Conservation (phyloP, 2,797 vertebrate species). For the Antrozous pallidus region DNA sequence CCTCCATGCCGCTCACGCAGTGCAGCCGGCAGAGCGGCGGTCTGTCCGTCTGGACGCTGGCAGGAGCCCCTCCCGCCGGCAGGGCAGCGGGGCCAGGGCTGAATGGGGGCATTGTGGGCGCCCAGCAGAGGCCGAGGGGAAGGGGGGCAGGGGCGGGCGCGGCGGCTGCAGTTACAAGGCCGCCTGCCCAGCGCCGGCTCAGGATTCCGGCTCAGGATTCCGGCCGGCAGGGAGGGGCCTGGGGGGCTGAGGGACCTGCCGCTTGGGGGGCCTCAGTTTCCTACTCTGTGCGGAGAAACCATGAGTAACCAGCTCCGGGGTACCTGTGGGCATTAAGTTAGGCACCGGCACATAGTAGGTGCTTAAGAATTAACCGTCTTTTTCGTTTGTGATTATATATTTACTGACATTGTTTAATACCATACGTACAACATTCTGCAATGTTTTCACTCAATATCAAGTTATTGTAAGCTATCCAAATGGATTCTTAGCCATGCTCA, state of each 20-base stretch:
- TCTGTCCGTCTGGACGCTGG: background rate
- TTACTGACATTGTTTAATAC: background rate
- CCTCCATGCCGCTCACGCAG: slow-evolving; percentile 19
- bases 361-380: background rate
- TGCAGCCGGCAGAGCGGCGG: background rate
- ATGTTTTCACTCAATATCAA: background rate
- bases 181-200: background rate
- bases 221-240: background rate
- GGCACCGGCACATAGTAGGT: background rate
- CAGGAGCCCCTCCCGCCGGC: background rate
- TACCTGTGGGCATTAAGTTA: background rate
- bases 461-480: background rate
- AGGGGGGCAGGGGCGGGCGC: background rate
- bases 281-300: background rate
- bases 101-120: slow-evolving; percentile 73
- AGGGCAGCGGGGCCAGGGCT: slow-evolving; percentile 33
- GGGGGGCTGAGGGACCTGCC: background rate
- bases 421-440: background rate
- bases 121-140: background rate
- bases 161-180: slow-evolving; percentile 55
- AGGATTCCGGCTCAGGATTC: background rate
- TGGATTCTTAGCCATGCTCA: background rate
- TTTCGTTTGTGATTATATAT: too few relatives aligned
- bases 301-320: background rate
- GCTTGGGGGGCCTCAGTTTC: background rate